These are phyloP conservation scores for Sinonovacula constricta DNA, from an alignment of 1,140 invertebrate genomes.

Conservation along the genomic window DNA sequence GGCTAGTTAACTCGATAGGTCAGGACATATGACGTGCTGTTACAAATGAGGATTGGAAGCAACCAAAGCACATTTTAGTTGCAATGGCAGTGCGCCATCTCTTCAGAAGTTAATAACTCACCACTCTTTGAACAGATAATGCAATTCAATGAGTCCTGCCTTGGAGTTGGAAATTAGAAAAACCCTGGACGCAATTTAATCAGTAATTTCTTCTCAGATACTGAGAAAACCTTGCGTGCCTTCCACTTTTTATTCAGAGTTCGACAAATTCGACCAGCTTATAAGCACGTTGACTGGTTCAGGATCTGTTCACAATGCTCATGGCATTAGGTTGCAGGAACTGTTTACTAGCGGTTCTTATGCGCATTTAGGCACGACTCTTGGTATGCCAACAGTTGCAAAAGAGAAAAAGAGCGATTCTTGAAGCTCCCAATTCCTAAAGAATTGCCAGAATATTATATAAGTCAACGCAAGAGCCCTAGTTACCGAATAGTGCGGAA, in stretches of 20 bases:
- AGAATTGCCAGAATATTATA: conserved; percentile 42
- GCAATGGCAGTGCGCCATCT: too few relatives aligned
- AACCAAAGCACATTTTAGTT: too few relatives aligned
- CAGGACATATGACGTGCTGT: too few relatives aligned
- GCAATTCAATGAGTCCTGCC: too few relatives aligned
- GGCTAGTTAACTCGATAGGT: too few relatives aligned
- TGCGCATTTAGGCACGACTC: not conserved
- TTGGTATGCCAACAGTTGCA: not conserved
- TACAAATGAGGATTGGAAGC: too few relatives aligned
- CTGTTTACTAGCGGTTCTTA: not conserved
- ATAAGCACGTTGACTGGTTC: conserved; percentile 45
- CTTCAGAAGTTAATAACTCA: too few relatives aligned
- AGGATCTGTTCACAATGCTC: conserved; percentile 50
- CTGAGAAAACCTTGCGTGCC: conserved; percentile 39
- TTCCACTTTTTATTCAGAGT: conserved; percentile 57
- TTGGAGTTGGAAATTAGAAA: too few relatives aligned
- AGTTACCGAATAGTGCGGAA: not conserved
- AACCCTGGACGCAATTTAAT: too few relatives aligned
- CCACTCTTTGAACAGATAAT: too few relatives aligned
- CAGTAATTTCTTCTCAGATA: conserved; percentile 51
- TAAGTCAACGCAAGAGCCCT: conserved; percentile 36
- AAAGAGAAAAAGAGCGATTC: not conserved
- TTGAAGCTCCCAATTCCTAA: not conserved
- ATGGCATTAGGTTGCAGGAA: conserved; percentile 61
- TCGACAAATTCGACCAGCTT: conserved; percentile 61